Evolutionary conservation across 2,888 invertebrate genomes (phyloP).

Genomic region (Andrena dorsata): DNA sequence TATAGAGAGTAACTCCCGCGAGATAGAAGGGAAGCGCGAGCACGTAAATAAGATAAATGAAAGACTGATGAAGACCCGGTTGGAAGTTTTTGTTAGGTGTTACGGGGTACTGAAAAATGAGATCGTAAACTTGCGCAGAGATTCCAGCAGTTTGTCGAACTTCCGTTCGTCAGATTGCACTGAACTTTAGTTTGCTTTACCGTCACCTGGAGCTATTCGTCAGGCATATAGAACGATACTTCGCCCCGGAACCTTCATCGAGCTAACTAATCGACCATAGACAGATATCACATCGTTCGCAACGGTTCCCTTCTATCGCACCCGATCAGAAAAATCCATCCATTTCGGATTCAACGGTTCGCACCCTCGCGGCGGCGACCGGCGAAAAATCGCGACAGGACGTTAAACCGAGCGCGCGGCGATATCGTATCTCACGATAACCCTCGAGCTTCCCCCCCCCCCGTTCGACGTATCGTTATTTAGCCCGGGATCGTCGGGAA

Average conservation of each 20-base stretch:
- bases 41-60: conserved; percentile 15
- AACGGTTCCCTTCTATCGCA: background rate
- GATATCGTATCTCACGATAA: conserved; percentile 28
- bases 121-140: background rate
- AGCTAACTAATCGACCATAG: no score
- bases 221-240: no score
- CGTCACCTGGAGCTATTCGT: background rate
- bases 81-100: background rate
- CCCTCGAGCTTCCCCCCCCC: background rate
- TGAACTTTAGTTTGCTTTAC: background rate
- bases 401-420: conserved; percentile 19
- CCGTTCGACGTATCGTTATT: background rate
- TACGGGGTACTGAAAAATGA: background rate
- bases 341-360: conserved; percentile 1
- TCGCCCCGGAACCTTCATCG: no score
- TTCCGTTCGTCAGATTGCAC: background rate
- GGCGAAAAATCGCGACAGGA: background rate
- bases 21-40: background rate
- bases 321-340: conserved; percentile 11
- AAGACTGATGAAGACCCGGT: background rate
- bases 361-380: background rate
- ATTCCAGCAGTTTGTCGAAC: background rate
- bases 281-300: background rate
- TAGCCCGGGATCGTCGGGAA: background rate
- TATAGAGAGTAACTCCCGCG: background rate